Conservation (phyloP, 2,888 invertebrate species). For the Sinelater perroti region DNA sequence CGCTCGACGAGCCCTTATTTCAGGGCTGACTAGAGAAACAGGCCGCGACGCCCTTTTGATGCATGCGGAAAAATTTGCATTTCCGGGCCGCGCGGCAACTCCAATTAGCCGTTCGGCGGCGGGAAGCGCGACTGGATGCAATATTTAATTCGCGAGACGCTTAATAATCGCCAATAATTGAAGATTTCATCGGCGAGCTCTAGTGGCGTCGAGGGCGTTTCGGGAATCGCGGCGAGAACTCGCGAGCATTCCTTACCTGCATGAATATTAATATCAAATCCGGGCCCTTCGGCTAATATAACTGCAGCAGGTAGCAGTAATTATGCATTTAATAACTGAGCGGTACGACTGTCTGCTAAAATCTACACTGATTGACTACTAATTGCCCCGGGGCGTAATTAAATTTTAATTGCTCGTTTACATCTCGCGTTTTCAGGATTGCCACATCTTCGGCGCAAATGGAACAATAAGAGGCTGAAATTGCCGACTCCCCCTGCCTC, state of each 20-base stretch:
- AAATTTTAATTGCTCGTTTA: constrained; percentile 58
- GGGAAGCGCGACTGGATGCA: constrained; percentile 9
- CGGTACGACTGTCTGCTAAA: constrained; percentile 44
- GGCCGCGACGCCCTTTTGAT: constrained; percentile 35
- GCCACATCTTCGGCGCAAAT: constrained; percentile 20
- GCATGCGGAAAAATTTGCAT: constrained; percentile 31
- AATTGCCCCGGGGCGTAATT: constrained; percentile 60
- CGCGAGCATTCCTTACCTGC: constrained; percentile 37
- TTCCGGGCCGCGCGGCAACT: neutral
- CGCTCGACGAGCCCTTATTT: constrained; percentile 39
- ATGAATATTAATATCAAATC: constrained; percentile 59
- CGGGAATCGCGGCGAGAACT: constrained; percentile 24
- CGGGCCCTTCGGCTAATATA: constrained; percentile 55
- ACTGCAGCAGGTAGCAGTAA: constrained; percentile 58
- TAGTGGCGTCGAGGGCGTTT: constrained; percentile 10
- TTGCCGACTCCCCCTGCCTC: too few species aligned
- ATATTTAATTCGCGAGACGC: constrained; percentile 26
- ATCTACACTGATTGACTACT: constrained; percentile 60
- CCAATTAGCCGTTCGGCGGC: too few species aligned
- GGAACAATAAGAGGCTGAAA: constrained; percentile 7
- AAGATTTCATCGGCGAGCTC: constrained; percentile 12
- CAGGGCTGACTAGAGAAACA: constrained; percentile 27
- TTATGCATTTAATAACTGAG: constrained; percentile 61
- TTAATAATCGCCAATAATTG: constrained; percentile 33
- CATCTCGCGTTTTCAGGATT: constrained; percentile 46